phyloP scores from a whole-genome alignment of 2,888 invertebrate genomes.

The Platerodrilus igneus region DNA sequence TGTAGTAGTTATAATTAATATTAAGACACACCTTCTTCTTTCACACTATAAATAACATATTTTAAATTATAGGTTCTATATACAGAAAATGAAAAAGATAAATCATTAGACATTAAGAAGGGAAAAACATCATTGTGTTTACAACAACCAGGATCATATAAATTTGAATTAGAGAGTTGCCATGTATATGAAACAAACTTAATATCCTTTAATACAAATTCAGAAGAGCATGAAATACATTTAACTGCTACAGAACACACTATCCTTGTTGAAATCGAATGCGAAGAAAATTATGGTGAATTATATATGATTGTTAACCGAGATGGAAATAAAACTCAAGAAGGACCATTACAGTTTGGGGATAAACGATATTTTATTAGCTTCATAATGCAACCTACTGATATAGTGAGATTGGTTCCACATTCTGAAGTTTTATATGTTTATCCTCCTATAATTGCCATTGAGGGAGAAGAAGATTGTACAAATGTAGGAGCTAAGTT shows the following conservation, averaged over 20 bases:
- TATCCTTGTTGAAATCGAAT: conserved; percentile 34
- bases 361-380: conserved; percentile 45
- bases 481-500: conserved; percentile 55
- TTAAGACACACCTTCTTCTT: too few species aligned
- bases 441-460: conserved; percentile 55
- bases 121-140: conserved; percentile 75
- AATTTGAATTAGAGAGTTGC: conserved; percentile 72
- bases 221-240: conserved; percentile 41
- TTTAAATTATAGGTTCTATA: too few species aligned
- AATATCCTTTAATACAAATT: conserved; percentile 46
- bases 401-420: conserved; percentile 59
- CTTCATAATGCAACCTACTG: conserved; percentile 50
- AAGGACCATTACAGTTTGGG: conserved; percentile 32
- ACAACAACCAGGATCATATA: conserved; percentile 62
- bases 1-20: too few species aligned
- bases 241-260: conserved; percentile 42
- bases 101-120: conserved; percentile 50
- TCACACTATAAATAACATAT: too few species aligned
- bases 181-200: conserved; percentile 61
- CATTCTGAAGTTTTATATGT: conserved; percentile 70
- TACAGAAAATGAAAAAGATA: conserved; percentile 25
- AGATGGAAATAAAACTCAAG: conserved; percentile 29
- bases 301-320: conserved; percentile 32
- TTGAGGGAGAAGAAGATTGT: conserved; percentile 66
- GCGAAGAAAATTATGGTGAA: conserved; percentile 35